Conservation (phyloP, 2,888 invertebrate species). For the Meiosimyza decipiens region DNA sequence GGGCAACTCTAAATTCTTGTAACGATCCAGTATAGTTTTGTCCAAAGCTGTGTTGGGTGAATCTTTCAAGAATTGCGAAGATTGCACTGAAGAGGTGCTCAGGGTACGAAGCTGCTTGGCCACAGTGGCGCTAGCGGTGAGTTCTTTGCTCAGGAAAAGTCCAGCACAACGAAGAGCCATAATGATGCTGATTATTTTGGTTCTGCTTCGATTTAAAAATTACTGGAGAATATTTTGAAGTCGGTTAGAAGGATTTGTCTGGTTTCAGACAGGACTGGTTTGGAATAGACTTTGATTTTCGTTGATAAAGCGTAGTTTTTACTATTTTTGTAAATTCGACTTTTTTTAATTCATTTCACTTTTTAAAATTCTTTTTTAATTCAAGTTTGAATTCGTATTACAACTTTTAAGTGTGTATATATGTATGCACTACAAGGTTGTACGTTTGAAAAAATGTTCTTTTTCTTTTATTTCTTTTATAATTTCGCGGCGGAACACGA, state of each 20-base stretch:
- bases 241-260: not conserved
- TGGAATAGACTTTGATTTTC: too few species aligned
- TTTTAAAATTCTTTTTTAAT: not conserved
- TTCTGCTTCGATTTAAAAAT: not conserved
- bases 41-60: conserved; percentile 84
- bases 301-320: not conserved
- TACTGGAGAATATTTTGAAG: not conserved
- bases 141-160: conserved; percentile 60
- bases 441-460: conserved; percentile 40
- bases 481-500: conserved; percentile 45
- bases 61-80: conserved; percentile 58
- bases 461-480: conserved; percentile 34
- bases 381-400: conserved; percentile 3
- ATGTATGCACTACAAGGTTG: conserved; percentile 22
- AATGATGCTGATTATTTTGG: conserved; percentile 30
- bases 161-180: conserved; percentile 65
- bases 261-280: not conserved
- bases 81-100: conserved; percentile 42
- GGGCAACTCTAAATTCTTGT: conserved; percentile 71
- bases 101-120: conserved; percentile 53
- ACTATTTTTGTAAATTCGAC: not conserved
- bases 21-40: conserved; percentile 77
- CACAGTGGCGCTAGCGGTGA: conserved; percentile 45
- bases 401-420: conserved; percentile 28
- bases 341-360: conserved; percentile 28